Evolutionary conservation across 2,888 invertebrate genomes (phyloP), one percentile per base, ranked within the genome.

Genomic region (Ischnura elegans): DNA sequence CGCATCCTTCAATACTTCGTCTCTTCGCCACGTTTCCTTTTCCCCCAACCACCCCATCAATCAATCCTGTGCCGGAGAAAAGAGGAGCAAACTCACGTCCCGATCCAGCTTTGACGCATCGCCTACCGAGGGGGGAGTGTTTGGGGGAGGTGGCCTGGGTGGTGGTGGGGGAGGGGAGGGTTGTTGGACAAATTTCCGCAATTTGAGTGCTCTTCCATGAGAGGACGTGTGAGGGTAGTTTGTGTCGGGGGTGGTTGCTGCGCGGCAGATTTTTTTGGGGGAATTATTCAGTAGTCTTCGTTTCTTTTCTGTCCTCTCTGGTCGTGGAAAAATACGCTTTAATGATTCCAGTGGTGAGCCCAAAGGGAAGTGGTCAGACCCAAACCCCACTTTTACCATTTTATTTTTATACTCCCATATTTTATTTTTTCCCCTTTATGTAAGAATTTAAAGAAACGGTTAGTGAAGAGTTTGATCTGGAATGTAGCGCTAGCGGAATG

Each of bases 121-220:
- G 36, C 51, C 87, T 87, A 36, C 90, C 43, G 76, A 29, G 76
- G 76, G n/a, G n/a, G 2, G 61, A n/a, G n/a, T 6, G 25, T 25
- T 25, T 19, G 25, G 61, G 61, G 25, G 21, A 0, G 25, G 61
- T 19, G 61, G 61, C 19, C 21, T 19, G 2, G 16, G 61, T 1
- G n/a, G 61, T 21, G 2, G 10, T 4, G 61, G 4, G n/a, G n/a
- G n/a, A 6, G 61, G 25, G n/a, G 61, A n/a, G n/a, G 3, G 25
- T 13, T 2, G 51, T 3, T 13, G 87, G 87, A 87, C 87, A 87
- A 87, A 90, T 90, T 90, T 90, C 90, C 90, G 55, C 90, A 51
- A 55, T 51, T 90, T 55, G 90, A 90, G 90, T 90, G 90, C 25
- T 51, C 29, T 87, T 29, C n/a, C 36, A 36, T 13, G 13, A 51